Evolutionary conservation across 1,140 invertebrate genomes (phyloP).

Genomic region (Callitettix versicolor): DNA sequence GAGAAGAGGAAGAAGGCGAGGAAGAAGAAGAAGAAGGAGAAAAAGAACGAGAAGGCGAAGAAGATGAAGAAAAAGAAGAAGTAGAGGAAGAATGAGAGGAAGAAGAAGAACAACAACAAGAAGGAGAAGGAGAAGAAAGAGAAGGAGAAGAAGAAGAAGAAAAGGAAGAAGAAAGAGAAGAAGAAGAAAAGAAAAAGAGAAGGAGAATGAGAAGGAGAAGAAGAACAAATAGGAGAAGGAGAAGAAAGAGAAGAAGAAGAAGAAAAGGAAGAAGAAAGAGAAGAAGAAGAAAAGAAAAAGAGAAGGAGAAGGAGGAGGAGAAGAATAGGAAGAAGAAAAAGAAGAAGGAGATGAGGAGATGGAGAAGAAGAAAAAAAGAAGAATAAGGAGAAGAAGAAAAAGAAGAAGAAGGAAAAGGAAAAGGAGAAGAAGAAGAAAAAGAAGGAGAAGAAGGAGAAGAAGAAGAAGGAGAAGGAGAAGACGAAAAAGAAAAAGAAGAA

Average conservation of each 20-base stretch:
- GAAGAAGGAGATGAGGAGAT: too few species aligned
- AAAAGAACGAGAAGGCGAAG: not conserved
- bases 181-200: not conserved
- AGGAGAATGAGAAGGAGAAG: too few species aligned
- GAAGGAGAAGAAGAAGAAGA: not conserved
- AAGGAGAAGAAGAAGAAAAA: not conserved
- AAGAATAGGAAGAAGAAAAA: too few species aligned
- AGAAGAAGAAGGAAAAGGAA: slow-evolving; percentile 9
- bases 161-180: not conserved
- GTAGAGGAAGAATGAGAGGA: not conserved
- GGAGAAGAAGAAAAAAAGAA: not conserved
- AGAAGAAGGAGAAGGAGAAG: too few species aligned
- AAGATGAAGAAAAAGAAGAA: not conserved
- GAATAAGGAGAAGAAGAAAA: too few species aligned
- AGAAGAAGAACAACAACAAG: not conserved
- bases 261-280: not conserved
- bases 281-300: not conserved
- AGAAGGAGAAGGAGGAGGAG: not conserved
- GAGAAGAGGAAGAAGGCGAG: not conserved
- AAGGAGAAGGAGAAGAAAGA: not conserved
- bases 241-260: not conserved
- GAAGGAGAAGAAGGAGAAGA: too few species aligned
- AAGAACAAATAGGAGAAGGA: too few species aligned
- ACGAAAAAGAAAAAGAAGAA: too few species aligned
- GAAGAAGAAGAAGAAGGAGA: not conserved